Evolutionary conservation across 2,113 vertebrate species (phyloP).

Genomic region (Catharus bicknelli): DNA sequence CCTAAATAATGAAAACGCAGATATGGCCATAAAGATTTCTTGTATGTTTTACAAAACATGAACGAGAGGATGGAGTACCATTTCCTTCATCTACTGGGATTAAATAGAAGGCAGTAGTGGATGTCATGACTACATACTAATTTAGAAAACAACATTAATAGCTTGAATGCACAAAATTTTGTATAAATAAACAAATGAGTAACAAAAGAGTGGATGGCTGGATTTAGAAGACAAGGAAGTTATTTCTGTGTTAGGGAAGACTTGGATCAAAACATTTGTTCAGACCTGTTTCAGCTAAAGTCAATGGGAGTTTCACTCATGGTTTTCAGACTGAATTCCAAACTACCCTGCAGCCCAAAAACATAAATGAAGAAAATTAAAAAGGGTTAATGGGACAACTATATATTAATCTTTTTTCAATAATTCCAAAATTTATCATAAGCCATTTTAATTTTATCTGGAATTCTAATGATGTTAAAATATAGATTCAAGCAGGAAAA

Average conservation of each 20-base stretch:
- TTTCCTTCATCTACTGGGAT: slow-evolving; percentile 5
- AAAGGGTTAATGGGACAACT: background rate
- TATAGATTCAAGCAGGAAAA: background rate
- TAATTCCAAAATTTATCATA: background rate
- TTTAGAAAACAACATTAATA: slow-evolving; percentile 20
- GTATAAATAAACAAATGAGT: background rate
- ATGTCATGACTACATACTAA: background rate
- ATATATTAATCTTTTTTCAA: background rate
- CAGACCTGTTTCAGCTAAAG: background rate
- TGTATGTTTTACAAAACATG: slow-evolving; percentile 57
- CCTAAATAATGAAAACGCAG: slow-evolving; percentile 66
- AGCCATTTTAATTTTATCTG: background rate
- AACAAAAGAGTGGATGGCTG: background rate
- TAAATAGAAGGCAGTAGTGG: slow-evolving; percentile 21
- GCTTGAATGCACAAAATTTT: background rate
- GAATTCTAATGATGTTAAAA: background rate
- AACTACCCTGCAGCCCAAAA: background rate
- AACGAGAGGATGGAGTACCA: slow-evolving; percentile 6
- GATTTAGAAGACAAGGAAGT: background rate
- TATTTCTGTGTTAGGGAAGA: background rate
- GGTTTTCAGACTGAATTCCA: background rate
- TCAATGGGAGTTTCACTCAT: background rate
- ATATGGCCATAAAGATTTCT: slow-evolving; percentile 59
- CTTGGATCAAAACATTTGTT: background rate
- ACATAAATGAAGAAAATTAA: background rate